Evolutionary conservation across 2,797 vertebrate genomes (phyloP).

Genomic region (Anableps anableps): DNA sequence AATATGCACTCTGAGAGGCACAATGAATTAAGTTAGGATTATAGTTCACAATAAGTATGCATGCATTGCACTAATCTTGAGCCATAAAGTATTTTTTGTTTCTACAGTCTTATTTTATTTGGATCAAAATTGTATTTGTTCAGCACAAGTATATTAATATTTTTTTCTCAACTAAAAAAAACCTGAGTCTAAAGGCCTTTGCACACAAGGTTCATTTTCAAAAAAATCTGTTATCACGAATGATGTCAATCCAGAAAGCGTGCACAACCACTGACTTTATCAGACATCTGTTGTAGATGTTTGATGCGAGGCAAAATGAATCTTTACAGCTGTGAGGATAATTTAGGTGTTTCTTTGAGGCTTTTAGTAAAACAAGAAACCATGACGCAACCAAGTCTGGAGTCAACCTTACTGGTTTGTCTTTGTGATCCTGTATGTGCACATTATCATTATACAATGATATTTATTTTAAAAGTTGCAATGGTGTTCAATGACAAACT

Average conservation of each 20-base stretch:
- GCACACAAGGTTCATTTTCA: neutral
- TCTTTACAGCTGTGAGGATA: neutral
- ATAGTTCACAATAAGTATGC: constrained; percentile 34
- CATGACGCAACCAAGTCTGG: neutral
- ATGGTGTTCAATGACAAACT: neutral
- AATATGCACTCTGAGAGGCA: constrained; percentile 40
- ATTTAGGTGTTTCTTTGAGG: neutral
- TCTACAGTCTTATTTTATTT: neutral
- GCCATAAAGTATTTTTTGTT: constrained; percentile 1
- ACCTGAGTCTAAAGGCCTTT: neutral
- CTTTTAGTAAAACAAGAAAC: too few relatives aligned
- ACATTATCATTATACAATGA: neutral
- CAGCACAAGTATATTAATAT: neutral
- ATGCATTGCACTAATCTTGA: constrained; percentile 46
- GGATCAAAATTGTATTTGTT: neutral
- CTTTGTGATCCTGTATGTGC: too few relatives aligned
- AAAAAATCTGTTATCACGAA: constrained; percentile 1
- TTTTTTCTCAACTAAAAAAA: neutral
- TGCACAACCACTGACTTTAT: neutral
- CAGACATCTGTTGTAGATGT: neutral
- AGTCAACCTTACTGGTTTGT: too few relatives aligned
- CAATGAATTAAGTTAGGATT: neutral
- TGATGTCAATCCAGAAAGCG: neutral
- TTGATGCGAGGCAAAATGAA: neutral
- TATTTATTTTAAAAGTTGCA: neutral